phyloP scores from a whole-genome alignment of 2,888 invertebrate species.

The Lepidocyrtoides sp. region DNA sequence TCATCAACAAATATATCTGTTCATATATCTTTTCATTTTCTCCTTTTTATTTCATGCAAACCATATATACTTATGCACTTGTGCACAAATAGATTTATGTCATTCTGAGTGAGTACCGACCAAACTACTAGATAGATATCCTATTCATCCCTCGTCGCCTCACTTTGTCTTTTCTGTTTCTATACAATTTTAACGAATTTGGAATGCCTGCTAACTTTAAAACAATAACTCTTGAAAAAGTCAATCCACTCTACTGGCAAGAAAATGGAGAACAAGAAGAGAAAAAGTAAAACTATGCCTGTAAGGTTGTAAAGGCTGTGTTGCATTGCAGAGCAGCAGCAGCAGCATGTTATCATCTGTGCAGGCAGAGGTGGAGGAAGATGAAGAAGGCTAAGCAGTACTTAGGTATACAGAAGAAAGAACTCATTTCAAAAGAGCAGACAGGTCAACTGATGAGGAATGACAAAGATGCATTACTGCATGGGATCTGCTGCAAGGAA shows the following conservation, averaged over 20 bases:
- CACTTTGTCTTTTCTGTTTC: slow-evolving; percentile 71
- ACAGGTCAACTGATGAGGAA: slow-evolving; percentile 80
- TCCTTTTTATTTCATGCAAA: not conserved
- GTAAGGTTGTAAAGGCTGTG: not conserved
- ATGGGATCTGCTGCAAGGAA: slow-evolving; percentile 54
- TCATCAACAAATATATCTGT: slow-evolving; percentile 67
- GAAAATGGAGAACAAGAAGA: slow-evolving; percentile 50
- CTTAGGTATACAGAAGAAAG: slow-evolving; percentile 49
- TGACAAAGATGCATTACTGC: slow-evolving; percentile 80
- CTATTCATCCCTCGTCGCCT: slow-evolving; percentile 76
- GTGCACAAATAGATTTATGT: slow-evolving; percentile 17
- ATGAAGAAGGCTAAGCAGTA: slow-evolving; percentile 12
- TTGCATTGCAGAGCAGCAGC: not conserved
- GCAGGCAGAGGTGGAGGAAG: not conserved
- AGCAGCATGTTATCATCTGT: not conserved
- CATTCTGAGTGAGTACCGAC: not conserved
- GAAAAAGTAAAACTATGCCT: slow-evolving; percentile 22
- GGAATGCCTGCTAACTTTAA: slow-evolving; percentile 78
- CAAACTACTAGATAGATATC: slow-evolving; percentile 4
- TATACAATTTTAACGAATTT: slow-evolving; percentile 73
- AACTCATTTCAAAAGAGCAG: slow-evolving; percentile 78
- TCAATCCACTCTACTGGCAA: slow-evolving; percentile 46
- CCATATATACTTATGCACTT: not conserved
- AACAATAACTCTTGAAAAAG: slow-evolving; percentile 76
- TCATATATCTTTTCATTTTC: slow-evolving; percentile 44